Percentiles rank a stretch among this genome's conserved stretches.
Conservation (phyloP, 2,113 vertebrate genomes). For the Nothoprocta perdicaria region DNA sequence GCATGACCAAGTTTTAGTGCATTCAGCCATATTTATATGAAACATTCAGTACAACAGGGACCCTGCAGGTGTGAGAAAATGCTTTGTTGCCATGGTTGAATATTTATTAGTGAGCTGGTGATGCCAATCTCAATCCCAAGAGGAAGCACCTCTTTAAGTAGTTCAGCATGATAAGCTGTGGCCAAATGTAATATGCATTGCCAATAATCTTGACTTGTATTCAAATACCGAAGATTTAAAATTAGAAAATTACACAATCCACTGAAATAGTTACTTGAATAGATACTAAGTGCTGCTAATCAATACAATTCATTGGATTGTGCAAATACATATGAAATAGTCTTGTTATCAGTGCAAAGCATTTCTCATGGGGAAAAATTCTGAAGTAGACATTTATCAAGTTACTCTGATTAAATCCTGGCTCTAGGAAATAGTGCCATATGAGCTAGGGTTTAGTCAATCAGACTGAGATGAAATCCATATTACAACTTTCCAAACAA, state of each 20-base stretch:
- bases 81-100: neutral
- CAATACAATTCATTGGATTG: constrained; percentile 42
- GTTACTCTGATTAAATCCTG: constrained; percentile 55
- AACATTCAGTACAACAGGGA: constrained; percentile 4
- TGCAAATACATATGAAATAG: constrained; percentile 51
- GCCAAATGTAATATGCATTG: neutral
- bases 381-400: constrained; percentile 47
- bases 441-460: constrained; percentile 46
- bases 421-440: constrained; percentile 40
- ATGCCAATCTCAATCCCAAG: constrained; percentile 18
- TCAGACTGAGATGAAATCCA: constrained; percentile 55
- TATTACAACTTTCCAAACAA: constrained; percentile 63
- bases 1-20: neutral
- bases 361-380: constrained; percentile 18
- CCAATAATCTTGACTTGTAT: constrained; percentile 25
- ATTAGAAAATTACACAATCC: neutral
- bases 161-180: neutral
- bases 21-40: constrained; percentile 29
- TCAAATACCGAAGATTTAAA: constrained; percentile 32
- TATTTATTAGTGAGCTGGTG: constrained; percentile 50
- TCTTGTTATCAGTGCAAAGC: constrained; percentile 38
- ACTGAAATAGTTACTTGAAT: constrained; percentile 2
- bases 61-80: constrained; percentile 9
- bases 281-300: constrained; percentile 42
- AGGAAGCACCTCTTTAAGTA: neutral